Conservation (phyloP, 2,888 invertebrate species). For the Ophonus ardosiacus region DNA sequence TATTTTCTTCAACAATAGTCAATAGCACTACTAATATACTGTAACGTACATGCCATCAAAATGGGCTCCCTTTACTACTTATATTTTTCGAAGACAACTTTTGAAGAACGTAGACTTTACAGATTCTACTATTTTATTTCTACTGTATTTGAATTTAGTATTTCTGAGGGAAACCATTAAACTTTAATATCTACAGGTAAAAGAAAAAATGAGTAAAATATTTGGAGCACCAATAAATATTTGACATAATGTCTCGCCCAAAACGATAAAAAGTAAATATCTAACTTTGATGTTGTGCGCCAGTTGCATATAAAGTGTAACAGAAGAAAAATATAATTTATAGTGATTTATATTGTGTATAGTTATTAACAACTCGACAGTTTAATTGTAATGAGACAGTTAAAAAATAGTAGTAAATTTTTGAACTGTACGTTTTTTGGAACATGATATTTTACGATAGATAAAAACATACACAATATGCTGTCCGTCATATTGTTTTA, state of each 20-base stretch:
- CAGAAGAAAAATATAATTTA: neutral
- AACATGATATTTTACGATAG: constrained; percentile 27
- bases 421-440: neutral
- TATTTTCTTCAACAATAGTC: too few species aligned
- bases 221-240: neutral
- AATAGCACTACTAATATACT: too few species aligned
- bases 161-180: neutral
- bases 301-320: neutral
- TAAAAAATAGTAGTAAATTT: neutral
- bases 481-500: neutral
- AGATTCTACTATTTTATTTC: neutral
- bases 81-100: too few species aligned
- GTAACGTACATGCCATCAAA: too few species aligned
- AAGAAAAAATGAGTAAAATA: neutral
- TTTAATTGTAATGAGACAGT: too few species aligned
- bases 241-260: neutral
- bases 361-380: too few species aligned
- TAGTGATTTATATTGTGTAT: neutral
- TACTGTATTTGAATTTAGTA: neutral
- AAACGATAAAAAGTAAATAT: neutral
- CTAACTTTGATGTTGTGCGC: neutral
- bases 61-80: too few species aligned
- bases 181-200: neutral
- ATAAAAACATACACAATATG: constrained; percentile 18
- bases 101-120: neutral